Conservation (phyloP, 2,888 invertebrate species). For the Nephrocerus scutellatus region DNA sequence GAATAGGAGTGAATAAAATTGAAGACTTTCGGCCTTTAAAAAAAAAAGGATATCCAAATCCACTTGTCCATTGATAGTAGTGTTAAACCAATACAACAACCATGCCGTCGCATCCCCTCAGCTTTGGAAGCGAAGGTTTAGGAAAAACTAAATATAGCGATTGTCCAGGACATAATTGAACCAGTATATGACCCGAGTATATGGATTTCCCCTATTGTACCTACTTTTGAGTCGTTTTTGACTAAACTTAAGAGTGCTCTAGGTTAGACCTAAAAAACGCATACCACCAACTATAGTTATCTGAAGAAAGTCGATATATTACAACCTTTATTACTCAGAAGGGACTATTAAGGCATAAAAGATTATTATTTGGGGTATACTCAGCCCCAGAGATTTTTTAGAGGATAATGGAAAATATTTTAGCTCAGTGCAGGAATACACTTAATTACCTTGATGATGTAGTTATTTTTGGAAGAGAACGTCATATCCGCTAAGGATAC, state of each 20-base stretch:
- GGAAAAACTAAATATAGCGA: conserved; percentile 18
- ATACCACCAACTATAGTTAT: conserved; percentile 25
- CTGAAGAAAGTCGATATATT: conserved; percentile 8
- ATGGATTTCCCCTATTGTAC: conserved; percentile 34
- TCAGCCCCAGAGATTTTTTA: conserved; percentile 23
- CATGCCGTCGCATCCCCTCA: conserved; percentile 33
- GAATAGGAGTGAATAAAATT: no score
- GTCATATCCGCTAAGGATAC: no score
- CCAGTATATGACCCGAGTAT: conserved; percentile 27
- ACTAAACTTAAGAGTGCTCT: conserved; percentile 14
- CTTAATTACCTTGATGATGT: conserved; percentile 24
- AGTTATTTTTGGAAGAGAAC: conserved; percentile 31
- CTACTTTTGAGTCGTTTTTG: conserved; percentile 28
- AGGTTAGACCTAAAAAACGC: no score
- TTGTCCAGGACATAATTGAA: conserved; percentile 30
- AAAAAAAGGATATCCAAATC: conserved; percentile 27
- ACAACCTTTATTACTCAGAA: conserved; percentile 14
- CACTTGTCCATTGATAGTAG: conserved; percentile 26
- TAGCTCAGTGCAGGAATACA: conserved; percentile 26
- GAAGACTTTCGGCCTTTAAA: conserved; percentile 10
- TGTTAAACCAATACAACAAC: no score
- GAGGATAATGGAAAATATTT: conserved; percentile 26
- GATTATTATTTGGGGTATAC: no score
- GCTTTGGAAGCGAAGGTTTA: conserved; percentile 22
- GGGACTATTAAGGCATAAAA: conserved; percentile 29